phyloP scores from a whole-genome alignment of 1,140 invertebrate species.

The Eurosta solidaginis region DNA sequence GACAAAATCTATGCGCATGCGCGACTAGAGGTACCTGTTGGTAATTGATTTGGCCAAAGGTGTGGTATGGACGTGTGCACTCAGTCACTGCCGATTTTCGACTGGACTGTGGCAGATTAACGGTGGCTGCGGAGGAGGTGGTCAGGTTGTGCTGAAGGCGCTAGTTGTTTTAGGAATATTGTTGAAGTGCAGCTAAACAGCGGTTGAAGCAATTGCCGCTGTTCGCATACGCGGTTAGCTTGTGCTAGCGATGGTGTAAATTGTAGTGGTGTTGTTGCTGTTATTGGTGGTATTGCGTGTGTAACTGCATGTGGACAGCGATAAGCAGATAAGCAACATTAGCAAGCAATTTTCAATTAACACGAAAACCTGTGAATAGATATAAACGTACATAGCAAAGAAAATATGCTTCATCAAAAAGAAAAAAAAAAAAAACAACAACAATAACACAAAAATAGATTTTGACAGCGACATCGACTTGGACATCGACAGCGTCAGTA shows the following conservation, averaged over 20 bases:
- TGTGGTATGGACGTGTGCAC: neutral
- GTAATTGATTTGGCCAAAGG: slow-evolving; percentile 21
- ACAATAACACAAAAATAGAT: too few relatives aligned
- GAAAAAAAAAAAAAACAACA: neutral
- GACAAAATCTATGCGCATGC: neutral
- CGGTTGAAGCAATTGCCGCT: neutral
- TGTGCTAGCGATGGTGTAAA: neutral
- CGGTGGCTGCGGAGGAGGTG: too few relatives aligned
- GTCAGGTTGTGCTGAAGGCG: too few relatives aligned
- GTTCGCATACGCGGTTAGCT: neutral
- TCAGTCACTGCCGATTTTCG: neutral
- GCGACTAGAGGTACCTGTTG: too few relatives aligned
- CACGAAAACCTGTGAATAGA: slow-evolving; percentile 25
- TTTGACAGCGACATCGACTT: neutral
- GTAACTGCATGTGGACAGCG: neutral
- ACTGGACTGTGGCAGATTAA: too few relatives aligned
- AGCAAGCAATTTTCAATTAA: slow-evolving; percentile 27
- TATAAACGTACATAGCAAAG: neutral
- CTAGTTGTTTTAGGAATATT: neutral
- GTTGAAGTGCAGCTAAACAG: neutral
- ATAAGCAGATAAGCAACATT: slow-evolving; percentile 28
- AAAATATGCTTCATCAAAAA: neutral
- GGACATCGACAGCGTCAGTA: neutral
- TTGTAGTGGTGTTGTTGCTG: neutral
- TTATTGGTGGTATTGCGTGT: neutral